Evolutionary conservation across 1,140 invertebrate genomes (phyloP).

Genomic region (Dryas iulia): DNA sequence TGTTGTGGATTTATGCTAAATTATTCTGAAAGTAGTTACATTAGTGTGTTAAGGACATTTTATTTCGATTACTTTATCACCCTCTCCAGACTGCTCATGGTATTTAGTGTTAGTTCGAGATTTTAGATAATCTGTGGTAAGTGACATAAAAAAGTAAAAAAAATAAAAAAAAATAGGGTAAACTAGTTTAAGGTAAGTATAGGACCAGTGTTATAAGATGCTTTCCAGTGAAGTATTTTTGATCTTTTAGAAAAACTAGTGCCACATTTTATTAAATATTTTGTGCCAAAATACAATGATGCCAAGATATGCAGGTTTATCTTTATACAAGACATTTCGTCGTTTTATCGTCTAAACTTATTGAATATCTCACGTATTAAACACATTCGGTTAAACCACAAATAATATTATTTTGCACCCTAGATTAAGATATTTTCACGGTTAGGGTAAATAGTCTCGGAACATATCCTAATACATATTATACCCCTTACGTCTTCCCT

Average conservation of each 20-base stretch:
- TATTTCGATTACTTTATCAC: constrained; percentile 65
- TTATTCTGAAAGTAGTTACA: constrained; percentile 76
- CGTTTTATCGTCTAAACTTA: constrained; percentile 10
- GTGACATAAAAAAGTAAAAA: constrained; percentile 60
- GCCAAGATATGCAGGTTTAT: constrained; percentile 23
- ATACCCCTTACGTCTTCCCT: constrained; percentile 69
- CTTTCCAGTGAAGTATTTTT: constrained; percentile 54
- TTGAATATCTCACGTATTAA: constrained; percentile 10
- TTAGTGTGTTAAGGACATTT: constrained; percentile 62
- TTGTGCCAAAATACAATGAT: constrained; percentile 60
- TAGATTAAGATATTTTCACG: constrained; percentile 60
- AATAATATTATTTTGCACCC: constrained; percentile 61
- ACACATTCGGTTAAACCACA: constrained; percentile 27
- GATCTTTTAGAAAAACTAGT: constrained; percentile 46
- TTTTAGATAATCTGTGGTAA: constrained; percentile 69
- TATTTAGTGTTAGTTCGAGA: constrained; percentile 70
- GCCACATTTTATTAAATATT: constrained; percentile 54
- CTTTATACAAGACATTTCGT: not conserved
- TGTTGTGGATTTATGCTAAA: constrained; percentile 79
- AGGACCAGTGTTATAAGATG: constrained; percentile 68
- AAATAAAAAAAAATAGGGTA: constrained; percentile 70
- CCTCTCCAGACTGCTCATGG: constrained; percentile 77
- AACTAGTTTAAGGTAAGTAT: constrained; percentile 67
- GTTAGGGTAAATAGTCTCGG: constrained; percentile 58
- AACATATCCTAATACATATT: constrained; percentile 73